Percentiles rank a stretch among this genome's conserved stretches.
Evolutionary conservation across 2,113 vertebrate genomes (phyloP).

Genomic region (Sinocyclocheilus maitianheensis): DNA sequence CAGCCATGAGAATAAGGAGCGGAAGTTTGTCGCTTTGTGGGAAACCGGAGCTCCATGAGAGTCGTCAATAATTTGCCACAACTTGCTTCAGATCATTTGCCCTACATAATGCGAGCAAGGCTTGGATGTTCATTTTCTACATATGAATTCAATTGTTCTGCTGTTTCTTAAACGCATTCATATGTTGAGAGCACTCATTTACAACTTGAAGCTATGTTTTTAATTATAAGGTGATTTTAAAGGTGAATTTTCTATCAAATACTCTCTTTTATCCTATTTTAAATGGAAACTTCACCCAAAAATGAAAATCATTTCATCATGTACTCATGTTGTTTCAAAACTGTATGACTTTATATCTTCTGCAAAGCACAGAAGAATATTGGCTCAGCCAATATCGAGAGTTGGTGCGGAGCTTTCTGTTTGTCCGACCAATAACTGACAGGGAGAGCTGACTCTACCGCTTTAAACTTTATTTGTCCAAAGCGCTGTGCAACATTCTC

Average conservation of each 20-base stretch:
- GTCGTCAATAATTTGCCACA: conserved; percentile 59
- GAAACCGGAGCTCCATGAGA: conserved; percentile 60
- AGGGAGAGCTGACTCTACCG: background rate
- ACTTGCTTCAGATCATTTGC: conserved; percentile 54
- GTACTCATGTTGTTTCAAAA: too few species aligned
- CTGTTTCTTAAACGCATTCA: background rate
- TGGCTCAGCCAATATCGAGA: too few species aligned
- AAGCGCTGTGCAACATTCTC: background rate
- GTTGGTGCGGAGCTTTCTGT: background rate
- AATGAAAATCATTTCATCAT: too few species aligned
- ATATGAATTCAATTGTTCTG: background rate
- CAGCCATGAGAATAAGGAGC: conserved; percentile 54
- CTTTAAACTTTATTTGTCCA: background rate
- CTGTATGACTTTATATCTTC: too few species aligned
- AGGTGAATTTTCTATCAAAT: too few species aligned
- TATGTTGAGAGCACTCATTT: background rate
- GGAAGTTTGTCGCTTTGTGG: conserved; percentile 49
- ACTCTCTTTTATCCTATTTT: too few species aligned
- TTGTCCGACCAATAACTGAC: background rate
- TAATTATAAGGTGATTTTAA: too few species aligned
- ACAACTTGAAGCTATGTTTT: too few species aligned
- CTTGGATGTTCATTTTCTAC: background rate
- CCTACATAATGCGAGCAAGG: conserved; percentile 12
- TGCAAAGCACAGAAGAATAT: too few species aligned
- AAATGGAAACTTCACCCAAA: too few species aligned